Evolutionary conservation across 2,888 invertebrate species (phyloP).

Genomic region (Polietes domitor): DNA sequence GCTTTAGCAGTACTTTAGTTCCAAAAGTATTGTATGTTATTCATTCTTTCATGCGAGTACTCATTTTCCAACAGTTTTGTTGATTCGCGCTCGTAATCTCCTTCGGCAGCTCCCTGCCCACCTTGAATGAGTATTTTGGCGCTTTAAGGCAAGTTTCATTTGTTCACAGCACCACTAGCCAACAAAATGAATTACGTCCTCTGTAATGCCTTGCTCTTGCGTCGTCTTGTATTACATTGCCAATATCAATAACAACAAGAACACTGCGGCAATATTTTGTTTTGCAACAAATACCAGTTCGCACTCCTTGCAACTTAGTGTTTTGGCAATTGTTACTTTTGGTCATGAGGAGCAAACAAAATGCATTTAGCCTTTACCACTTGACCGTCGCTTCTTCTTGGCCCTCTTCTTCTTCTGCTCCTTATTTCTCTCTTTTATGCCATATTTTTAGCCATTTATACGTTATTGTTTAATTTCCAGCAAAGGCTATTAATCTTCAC

Average conservation of each 20-base stretch:
- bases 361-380: constrained; percentile 58
- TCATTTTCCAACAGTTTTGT: constrained; percentile 12
- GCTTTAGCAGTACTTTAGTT: constrained; percentile 13
- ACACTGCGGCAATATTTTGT: background rate
- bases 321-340: constrained; percentile 19
- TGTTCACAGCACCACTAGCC: constrained; percentile 3
- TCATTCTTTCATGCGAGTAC: constrained; percentile 25
- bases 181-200: constrained; percentile 59
- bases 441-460: constrained; percentile 48
- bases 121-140: background rate
- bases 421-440: too few species aligned
- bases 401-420: background rate
- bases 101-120: constrained; percentile 27
- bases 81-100: constrained; percentile 22
- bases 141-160: constrained; percentile 3
- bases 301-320: constrained; percentile 7
- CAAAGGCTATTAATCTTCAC: constrained; percentile 65
- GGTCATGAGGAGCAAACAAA: constrained; percentile 40
- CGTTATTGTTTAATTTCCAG: constrained; percentile 62
- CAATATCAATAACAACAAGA: constrained; percentile 10
- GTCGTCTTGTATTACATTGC: background rate
- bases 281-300: background rate
- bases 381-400: background rate
- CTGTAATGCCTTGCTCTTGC: constrained; percentile 43
- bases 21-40: constrained; percentile 16